Base-by-base conservation (phyloP, 2,888 invertebrate genomes). In the Tholera decimalis region DNA sequence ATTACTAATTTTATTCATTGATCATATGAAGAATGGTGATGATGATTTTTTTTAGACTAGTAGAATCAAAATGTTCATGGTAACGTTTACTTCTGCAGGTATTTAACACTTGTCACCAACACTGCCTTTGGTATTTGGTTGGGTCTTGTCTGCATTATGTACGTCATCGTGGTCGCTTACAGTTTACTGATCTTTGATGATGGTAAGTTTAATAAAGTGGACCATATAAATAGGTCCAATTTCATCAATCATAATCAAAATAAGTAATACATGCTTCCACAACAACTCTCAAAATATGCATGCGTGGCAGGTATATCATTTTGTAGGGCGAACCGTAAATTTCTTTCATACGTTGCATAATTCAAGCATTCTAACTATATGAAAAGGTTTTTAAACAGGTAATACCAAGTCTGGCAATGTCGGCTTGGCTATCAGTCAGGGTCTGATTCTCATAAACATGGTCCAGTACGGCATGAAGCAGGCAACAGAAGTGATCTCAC, bases 401-500 rank as follows among this genome's bases (percentile, higher is more conserved):
- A 84, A 89, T 43, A 96, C 96, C 2, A 91, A 93, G 69, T 97
- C 97, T 9, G 97, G 97, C 0, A 96, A 97, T 84, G 97, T 98
- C 1, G 98, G 98, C 1, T 89, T 98, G 51, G 97, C 97, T 0
- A 96, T 98, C 73, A 97, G 97, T 20, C 97, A 97, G 79, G 97
- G 97, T 64, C 90, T 97, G 50, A 97, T 97, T 79, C 86, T 98
- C 68, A 97, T 98, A 54, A 98, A 97, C 70, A 97, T 98, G 97
- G 96, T 98, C 62, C 98, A 98, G 87, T 97, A 97, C 92, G 98
- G 98, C 18, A 97, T 98, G 66, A 96, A 98, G 65, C 98, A 98
- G 88, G 96, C 97, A 22, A 97, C 98, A 0, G 98, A 98, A 86
- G 96, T 97, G 11, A 94, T 97, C 50, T 96, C 97, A 18, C 97